Evolutionary conservation across 2,888 invertebrate species (phyloP).

Genomic region (Acanthosepion pharaonis): DNA sequence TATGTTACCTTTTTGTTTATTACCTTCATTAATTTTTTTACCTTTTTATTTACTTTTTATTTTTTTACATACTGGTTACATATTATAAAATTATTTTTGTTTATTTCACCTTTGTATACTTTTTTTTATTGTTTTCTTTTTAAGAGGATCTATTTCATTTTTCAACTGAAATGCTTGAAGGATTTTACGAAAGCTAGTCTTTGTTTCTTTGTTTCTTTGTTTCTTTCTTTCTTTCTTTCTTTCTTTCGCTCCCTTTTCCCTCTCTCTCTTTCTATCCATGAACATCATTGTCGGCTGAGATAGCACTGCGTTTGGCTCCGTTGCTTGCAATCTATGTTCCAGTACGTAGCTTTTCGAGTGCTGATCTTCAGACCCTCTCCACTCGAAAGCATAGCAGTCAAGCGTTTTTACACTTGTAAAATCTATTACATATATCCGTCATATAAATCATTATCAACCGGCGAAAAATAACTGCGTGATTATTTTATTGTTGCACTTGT

Average conservation of each 20-base stretch:
- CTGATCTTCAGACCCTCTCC: too few relatives aligned
- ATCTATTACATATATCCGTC: background rate
- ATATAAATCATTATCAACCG: too few relatives aligned
- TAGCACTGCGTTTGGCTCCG: too few relatives aligned
- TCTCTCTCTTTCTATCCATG: background rate
- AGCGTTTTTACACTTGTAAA: background rate
- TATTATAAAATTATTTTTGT: background rate
- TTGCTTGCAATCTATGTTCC: too few relatives aligned
- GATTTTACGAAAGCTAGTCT: background rate
- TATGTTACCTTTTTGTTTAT: background rate
- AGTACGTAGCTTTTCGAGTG: too few relatives aligned
- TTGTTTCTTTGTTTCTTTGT: background rate
- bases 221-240: background rate
- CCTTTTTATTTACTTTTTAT: background rate
- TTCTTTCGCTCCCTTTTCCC: background rate
- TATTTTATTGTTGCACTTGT: too few relatives aligned
- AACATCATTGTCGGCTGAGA: background rate
- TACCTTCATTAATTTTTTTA: background rate
- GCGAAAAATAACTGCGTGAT: too few relatives aligned
- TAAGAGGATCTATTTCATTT: conserved; percentile 1
- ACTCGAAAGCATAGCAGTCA: too few relatives aligned
- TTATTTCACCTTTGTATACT: background rate
- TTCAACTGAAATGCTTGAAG: background rate
- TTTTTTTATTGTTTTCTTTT: background rate
- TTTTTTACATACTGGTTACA: background rate